phyloP scores from a whole-genome alignment of 2,113 vertebrate genomes.

The Marmota flaviventris region DNA sequence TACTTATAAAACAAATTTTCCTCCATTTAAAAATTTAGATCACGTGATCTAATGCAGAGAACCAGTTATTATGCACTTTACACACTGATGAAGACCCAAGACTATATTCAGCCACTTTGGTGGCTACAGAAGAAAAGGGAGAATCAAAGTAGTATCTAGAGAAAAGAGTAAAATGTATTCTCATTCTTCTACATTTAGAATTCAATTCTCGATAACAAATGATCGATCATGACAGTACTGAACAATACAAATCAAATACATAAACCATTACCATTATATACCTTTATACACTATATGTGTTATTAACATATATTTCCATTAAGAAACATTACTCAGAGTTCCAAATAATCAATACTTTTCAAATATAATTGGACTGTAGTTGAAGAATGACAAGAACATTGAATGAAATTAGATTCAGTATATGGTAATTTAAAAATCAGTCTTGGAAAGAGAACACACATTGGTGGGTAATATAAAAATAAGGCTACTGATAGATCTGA shows the following conservation, averaged over 20 bases:
- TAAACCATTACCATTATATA: neutral
- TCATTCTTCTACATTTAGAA: slow-evolving; percentile 23
- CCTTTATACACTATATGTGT: neutral
- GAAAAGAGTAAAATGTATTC: neutral
- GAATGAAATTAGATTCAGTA: neutral
- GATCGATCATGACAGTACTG: neutral
- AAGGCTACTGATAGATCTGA: neutral
- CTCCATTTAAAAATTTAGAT: neutral
- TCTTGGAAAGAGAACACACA: neutral
- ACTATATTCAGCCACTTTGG: neutral
- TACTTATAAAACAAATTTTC: slow-evolving; percentile 33
- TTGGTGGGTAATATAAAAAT: slow-evolving; percentile 33
- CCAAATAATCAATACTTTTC: slow-evolving; percentile 10
- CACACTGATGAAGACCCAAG: neutral
- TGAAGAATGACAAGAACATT: slow-evolving; percentile 21
- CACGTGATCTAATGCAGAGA: neutral
- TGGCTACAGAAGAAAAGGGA: neutral
- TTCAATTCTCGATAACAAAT: slow-evolving; percentile 38
- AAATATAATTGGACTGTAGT: slow-evolving; percentile 21
- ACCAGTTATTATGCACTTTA: neutral
- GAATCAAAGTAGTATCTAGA: neutral
- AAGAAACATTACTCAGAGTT: slow-evolving; percentile 27
- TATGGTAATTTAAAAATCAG: neutral
- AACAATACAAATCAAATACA: slow-evolving; percentile 44
- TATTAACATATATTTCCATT: slow-evolving; percentile 44